These are phyloP conservation scores for Silurus asotus DNA, from an alignment of 2,113 vertebrate genomes.

Conservation along the genomic window DNA sequence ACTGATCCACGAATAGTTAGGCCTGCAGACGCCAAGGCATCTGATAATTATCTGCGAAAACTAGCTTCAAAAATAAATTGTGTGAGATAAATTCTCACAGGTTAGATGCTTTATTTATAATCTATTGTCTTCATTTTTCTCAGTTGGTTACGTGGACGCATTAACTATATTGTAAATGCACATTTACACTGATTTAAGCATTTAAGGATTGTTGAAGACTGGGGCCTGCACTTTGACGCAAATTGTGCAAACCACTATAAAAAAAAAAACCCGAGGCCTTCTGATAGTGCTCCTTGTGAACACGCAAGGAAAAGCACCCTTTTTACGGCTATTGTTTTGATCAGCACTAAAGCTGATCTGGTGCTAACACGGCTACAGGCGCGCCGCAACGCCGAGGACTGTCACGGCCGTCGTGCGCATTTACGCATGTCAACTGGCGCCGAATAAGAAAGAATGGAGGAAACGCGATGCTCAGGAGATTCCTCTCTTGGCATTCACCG, in stretches of 20 bases:
- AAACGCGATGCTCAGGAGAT: constrained; percentile 73
- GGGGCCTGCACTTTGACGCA: not conserved
- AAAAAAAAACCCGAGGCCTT: not conserved
- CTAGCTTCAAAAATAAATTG: not conserved
- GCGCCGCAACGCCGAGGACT: not conserved
- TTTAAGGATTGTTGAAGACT: not conserved
- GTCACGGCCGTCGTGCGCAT: not conserved
- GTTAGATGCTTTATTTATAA: not conserved
- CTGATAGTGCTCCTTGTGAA: not conserved
- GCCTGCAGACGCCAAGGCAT: constrained; percentile 7
- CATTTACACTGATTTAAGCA: not conserved
- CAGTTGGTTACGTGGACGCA: not conserved
- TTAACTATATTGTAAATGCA: not conserved
- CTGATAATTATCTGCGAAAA: not conserved
- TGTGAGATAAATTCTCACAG: not conserved
- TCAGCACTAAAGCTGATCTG: not conserved
- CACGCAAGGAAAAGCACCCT: not conserved
- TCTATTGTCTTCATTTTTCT: not conserved
- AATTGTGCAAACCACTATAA: not conserved
- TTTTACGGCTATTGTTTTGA: not conserved
- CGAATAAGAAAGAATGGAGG: not conserved
- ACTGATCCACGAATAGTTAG: not conserved
- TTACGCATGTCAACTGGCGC: not conserved
- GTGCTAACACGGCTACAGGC: not conserved
- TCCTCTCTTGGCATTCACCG: constrained; percentile 98